Percentiles rank a stretch among this genome's conserved stretches.
phyloP scores from a whole-genome alignment of 2,888 invertebrate species.

The Scaptomyza flava region DNA sequence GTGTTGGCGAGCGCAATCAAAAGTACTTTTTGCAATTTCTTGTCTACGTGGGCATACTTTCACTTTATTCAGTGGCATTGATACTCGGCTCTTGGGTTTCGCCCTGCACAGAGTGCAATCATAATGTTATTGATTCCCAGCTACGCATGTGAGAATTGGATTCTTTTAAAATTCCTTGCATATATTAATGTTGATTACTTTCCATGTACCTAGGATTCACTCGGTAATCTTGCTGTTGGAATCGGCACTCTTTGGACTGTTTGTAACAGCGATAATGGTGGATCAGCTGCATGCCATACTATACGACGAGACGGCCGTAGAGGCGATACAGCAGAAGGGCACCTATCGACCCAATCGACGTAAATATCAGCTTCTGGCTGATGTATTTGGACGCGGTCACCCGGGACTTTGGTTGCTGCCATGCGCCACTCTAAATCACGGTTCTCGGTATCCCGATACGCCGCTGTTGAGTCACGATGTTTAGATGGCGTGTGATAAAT shows the following conservation, averaged over 20 bases:
- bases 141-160: constrained; percentile 88
- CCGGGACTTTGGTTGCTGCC: constrained; percentile 90
- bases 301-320: constrained; percentile 93
- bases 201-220: constrained; percentile 88
- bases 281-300: constrained; percentile 94
- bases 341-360: constrained; percentile 88
- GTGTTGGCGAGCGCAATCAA: constrained; percentile 96
- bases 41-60: constrained; percentile 89
- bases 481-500: constrained; percentile 57
- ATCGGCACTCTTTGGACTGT: constrained; percentile 93
- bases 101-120: constrained; percentile 88
- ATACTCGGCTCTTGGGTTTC: constrained; percentile 90
- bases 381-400: constrained; percentile 92
- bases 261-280: constrained; percentile 93
- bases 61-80: constrained; percentile 88
- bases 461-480: constrained; percentile 84
- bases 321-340: constrained; percentile 90
- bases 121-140: constrained; percentile 88
- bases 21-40: constrained; percentile 96
- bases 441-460: constrained; percentile 82
- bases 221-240: constrained; percentile 92
- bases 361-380: constrained; percentile 88
- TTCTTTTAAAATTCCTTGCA: background rate
- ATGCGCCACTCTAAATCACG: constrained; percentile 86
- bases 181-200: background rate